Evolutionary conservation across 2,888 invertebrate genomes (phyloP).

Genomic region (Raillietiella orientalis): DNA sequence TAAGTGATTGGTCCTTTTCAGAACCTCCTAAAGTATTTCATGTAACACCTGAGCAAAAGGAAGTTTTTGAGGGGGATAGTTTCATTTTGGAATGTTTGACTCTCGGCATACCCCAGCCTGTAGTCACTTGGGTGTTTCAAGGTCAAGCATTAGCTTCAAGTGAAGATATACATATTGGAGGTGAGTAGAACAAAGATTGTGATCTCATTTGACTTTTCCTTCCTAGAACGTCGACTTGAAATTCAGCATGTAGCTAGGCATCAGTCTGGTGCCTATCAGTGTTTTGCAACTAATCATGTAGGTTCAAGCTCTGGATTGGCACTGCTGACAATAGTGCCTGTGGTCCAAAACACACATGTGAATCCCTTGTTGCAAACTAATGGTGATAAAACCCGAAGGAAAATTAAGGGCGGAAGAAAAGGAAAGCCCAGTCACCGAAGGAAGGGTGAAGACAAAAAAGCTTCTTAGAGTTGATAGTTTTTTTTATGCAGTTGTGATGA

Average conservation of each 20-base stretch:
- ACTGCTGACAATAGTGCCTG: conserved; percentile 40
- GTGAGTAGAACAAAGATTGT: conserved; percentile 7
- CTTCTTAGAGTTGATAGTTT: too few species aligned
- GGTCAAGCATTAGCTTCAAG: conserved; percentile 29
- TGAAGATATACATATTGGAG: conserved; percentile 9
- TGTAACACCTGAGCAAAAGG: conserved; percentile 13
- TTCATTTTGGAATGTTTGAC: conserved; percentile 20
- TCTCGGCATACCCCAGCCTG: conserved; percentile 36
- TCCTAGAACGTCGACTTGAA: conserved; percentile 20
- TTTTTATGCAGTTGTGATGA: conserved; percentile 24
- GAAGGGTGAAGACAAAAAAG: too few species aligned
- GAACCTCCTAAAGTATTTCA: conserved; percentile 14
- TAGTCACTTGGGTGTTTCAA: conserved; percentile 52
- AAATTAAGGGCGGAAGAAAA: conserved; percentile 13
- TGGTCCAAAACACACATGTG: too few species aligned
- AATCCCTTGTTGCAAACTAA: conserved; percentile 9
- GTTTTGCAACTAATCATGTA: conserved; percentile 45
- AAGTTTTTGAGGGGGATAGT: conserved; percentile 19
- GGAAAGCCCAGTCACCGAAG: conserved; percentile 2
- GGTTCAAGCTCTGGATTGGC: conserved; percentile 29
- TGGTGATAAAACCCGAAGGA: conserved; percentile 12
- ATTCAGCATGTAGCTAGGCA: conserved; percentile 37
- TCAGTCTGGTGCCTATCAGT: conserved; percentile 66
- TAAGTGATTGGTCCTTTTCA: conserved; percentile 7
- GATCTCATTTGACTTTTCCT: conserved; percentile 4